Evolutionary conservation across 2,888 invertebrate genomes (phyloP).

Genomic region (Gymnosoma rotundatum): DNA sequence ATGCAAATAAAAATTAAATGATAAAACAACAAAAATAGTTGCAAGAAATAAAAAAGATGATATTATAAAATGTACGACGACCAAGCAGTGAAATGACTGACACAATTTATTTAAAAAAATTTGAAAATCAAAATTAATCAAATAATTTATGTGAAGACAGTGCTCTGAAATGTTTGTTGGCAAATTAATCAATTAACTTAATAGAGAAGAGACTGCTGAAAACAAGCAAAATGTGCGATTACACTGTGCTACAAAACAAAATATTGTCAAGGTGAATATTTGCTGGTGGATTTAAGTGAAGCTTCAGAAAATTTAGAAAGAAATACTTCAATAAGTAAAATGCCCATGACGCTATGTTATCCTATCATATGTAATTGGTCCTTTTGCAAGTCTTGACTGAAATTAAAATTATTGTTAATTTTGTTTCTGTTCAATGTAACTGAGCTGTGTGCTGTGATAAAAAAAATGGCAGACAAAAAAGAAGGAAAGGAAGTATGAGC

Average conservation of each 20-base stretch:
- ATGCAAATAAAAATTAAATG: neutral
- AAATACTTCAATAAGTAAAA: no score
- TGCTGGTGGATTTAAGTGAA: neutral
- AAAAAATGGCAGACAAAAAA: no score
- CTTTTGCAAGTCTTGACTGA: no score
- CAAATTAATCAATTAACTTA: constrained; percentile 52
- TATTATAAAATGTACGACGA: neutral
- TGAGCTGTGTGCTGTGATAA: no score
- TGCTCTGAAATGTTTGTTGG: constrained; percentile 42
- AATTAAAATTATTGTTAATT: no score
- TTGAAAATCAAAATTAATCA: constrained; percentile 40
- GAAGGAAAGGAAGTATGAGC: no score
- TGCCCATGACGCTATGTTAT: no score
- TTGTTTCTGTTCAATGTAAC: no score
- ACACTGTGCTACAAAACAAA: constrained; percentile 7
- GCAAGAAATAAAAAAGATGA: constrained; percentile 5
- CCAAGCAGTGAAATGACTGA: constrained; percentile 36
- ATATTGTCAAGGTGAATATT: neutral
- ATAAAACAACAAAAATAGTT: constrained; percentile 19
- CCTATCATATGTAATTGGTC: no score
- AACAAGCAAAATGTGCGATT: neutral
- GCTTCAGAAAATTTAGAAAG: no score
- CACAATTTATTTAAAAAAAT: constrained; percentile 35
- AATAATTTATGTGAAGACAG: constrained; percentile 20
- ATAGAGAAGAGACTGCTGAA: neutral